Evolutionary conservation across 1,140 invertebrate species (phyloP).

Genomic region (Chironomus striatipennis): DNA sequence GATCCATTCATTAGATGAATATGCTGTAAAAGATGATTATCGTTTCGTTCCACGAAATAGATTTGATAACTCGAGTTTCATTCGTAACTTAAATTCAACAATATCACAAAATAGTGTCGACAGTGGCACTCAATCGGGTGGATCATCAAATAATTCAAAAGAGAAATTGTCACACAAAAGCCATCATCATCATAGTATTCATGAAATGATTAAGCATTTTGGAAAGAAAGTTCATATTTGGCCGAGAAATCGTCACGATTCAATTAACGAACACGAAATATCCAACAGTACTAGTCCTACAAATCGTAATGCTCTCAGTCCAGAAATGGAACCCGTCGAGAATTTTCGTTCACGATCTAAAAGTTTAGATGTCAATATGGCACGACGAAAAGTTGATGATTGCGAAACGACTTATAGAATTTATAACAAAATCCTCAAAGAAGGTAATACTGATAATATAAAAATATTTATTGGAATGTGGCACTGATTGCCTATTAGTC

Average conservation of each 20-base stretch:
- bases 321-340: slow-evolving; percentile 42
- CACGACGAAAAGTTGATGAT: slow-evolving; percentile 49
- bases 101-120: slow-evolving; percentile 33
- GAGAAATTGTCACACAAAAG: slow-evolving; percentile 33
- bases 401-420: slow-evolving; percentile 73
- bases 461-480: too few species aligned
- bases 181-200: slow-evolving; percentile 56
- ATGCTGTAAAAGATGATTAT: slow-evolving; percentile 20
- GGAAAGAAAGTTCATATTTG: slow-evolving; percentile 55
- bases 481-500: too few species aligned
- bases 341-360: slow-evolving; percentile 66
- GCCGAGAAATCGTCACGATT: slow-evolving; percentile 47
- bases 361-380: slow-evolving; percentile 58
- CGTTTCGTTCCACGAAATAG: slow-evolving; percentile 32
- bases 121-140: slow-evolving; percentile 35
- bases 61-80: slow-evolving; percentile 48
- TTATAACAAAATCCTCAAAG: slow-evolving; percentile 66
- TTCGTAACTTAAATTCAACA: slow-evolving; percentile 42
- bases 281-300: slow-evolving; percentile 35
- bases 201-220: slow-evolving; percentile 62
- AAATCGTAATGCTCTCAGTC: slow-evolving; percentile 39
- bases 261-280: slow-evolving; percentile 30
- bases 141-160: slow-evolving; percentile 39
- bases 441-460: slow-evolving; percentile 63
- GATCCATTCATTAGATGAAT: slow-evolving; percentile 35